A percentile compares a stretch with the other conserved stretches of the same genome.
Conservation (phyloP, 1,140 invertebrate genomes). For the Cotesia chilonis region DNA sequence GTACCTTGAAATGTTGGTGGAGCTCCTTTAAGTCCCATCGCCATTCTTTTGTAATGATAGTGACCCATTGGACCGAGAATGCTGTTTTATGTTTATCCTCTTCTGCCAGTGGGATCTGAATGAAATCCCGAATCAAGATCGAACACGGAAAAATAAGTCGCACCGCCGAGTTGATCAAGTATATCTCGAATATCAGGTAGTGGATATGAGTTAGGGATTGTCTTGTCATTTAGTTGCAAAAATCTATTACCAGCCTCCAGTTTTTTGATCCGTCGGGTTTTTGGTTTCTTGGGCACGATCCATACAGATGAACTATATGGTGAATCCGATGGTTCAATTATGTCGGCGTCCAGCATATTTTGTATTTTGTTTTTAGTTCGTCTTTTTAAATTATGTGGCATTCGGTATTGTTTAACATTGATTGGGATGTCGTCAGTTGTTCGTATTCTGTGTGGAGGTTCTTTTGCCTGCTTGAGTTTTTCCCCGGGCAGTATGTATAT, state of each 20-base stretch:
- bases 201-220: background rate
- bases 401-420: background rate
- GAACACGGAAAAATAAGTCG: background rate
- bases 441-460: constrained; percentile 17
- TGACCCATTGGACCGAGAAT: background rate
- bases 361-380: background rate
- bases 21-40: constrained; percentile 2
- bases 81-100: background rate
- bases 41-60: constrained; percentile 1
- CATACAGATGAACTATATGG: background rate
- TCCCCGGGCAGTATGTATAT: background rate
- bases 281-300: background rate
- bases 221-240: background rate
- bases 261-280: background rate
- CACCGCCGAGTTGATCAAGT: background rate
- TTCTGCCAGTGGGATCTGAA: background rate
- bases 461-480: background rate
- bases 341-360: background rate
- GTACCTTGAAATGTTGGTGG: constrained; percentile 7
- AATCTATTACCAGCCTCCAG: background rate
- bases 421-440: constrained; percentile 2
- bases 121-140: background rate
- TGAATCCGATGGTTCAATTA: background rate
- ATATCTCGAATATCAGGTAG: background rate
- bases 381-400: background rate